phyloP scores from a whole-genome alignment of 1,140 invertebrate genomes.

The Pseudomyrmex concolor region DNA sequence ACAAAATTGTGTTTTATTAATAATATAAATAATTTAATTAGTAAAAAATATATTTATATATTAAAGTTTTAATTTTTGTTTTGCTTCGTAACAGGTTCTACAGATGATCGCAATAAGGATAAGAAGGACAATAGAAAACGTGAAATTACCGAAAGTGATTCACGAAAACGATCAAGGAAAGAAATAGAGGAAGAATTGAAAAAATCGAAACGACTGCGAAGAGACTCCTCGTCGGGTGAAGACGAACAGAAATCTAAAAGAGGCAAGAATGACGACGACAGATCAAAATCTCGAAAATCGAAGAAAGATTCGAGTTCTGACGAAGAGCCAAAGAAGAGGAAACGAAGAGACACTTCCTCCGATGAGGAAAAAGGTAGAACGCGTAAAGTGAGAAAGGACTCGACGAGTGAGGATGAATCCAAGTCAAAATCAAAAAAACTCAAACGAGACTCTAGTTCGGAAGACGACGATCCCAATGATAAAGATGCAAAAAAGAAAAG shows the following conservation, averaged over 20 bases:
- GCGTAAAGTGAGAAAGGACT: constrained; percentile 85
- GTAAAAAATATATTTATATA: constrained; percentile 3
- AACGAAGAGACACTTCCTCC: constrained; percentile 82
- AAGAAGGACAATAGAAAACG: constrained; percentile 82
- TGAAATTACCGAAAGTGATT: constrained; percentile 83
- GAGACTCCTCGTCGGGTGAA: constrained; percentile 88
- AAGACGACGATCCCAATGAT: constrained; percentile 85
- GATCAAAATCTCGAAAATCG: constrained; percentile 84
- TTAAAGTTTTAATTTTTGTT: constrained; percentile 20
- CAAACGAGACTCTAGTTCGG: constrained; percentile 82
- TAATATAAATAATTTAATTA: not conserved
- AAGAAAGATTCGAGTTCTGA: constrained; percentile 87
- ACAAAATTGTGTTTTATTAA: not conserved
- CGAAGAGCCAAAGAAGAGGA: constrained; percentile 84
- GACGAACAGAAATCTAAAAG: constrained; percentile 88
- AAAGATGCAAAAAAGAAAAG: constrained; percentile 84
- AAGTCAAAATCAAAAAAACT: constrained; percentile 79
- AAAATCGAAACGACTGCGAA: constrained; percentile 85
- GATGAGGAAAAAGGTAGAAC: constrained; percentile 82
- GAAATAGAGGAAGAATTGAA: constrained; percentile 84
- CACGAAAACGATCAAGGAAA: constrained; percentile 82
- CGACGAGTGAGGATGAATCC: constrained; percentile 81
- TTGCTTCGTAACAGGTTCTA: constrained; percentile 66
- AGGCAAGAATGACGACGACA: constrained; percentile 84
- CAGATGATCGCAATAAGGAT: constrained; percentile 80